These are phyloP conservation scores for Periphyllus acericola DNA, from an alignment of 2,888 invertebrate species.

Conservation along the genomic window DNA sequence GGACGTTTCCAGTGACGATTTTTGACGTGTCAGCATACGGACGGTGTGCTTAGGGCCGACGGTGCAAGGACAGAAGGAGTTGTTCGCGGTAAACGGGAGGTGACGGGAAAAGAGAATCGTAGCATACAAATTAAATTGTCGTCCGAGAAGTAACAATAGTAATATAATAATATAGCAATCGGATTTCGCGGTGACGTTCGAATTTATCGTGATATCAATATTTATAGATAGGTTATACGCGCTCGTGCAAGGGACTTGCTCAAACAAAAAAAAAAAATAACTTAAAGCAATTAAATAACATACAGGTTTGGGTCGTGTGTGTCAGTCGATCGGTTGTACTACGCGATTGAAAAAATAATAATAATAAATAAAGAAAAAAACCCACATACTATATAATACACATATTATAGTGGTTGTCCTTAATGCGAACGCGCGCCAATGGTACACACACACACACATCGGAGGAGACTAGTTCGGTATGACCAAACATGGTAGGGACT, in stretches of 20 bases:
- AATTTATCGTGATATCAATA: background rate
- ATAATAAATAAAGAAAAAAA: conserved; percentile 23
- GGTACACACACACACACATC: background rate
- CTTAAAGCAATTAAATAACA: conserved; percentile 37
- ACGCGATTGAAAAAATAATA: conserved; percentile 1
- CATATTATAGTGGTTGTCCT: conserved; percentile 44
- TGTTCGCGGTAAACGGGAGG: background rate
- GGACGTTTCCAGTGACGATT: background rate
- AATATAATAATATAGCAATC: background rate
- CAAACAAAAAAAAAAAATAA: conserved; percentile 9
- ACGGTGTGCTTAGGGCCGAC: background rate
- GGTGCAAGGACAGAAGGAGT: background rate
- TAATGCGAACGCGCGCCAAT: background rate
- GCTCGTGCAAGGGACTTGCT: background rate
- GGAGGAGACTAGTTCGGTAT: conserved; percentile 17
- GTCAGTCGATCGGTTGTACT: conserved; percentile 15
- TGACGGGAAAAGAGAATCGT: background rate
- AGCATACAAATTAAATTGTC: background rate
- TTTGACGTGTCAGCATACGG: conserved; percentile 3
- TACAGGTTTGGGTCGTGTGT: conserved; percentile 25
- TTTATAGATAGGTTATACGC: background rate
- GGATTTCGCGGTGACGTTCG: conserved; percentile 6
- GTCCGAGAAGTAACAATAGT: background rate
- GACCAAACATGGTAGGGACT: conserved; percentile 57
- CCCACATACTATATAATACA: conserved; percentile 29